Evolutionary conservation across 2,888 invertebrate species (phyloP), one percentile per base, ranked within the genome.

Genomic region (Synanthedon myopaeformis): DNA sequence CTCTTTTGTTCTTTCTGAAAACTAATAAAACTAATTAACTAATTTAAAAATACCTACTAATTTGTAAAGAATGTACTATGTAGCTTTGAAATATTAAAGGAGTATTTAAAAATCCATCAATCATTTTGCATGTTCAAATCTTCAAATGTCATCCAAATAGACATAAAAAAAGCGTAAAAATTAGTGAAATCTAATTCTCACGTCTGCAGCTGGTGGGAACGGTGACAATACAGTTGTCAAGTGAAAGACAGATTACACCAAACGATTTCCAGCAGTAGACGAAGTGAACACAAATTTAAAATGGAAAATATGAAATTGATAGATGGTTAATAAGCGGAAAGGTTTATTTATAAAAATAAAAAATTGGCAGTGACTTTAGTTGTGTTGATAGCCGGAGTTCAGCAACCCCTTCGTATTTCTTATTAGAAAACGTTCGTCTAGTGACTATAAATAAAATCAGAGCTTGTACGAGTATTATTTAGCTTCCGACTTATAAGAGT

Each of bases 91-190:
- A 35, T 35, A 10, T 35, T 10, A 10, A 35, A 45, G 53, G 45
- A 51, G 51, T 55, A 52, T 57, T 57, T 55, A 54, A 55, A 57
- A 54, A 54, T 45, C 35, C 52, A 51, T 57, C 53, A 53, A 56
- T 57, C 57, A 56, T 54, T 13, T 23, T 51, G 42, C 53, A 51
- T 51, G 51, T 57, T 57, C 51, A 35, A 35, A 49, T 49, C 52
- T 41, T 51, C 51, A 35, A 35, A 49, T 51, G 52, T 41, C 52
- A 49, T 17, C 35, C 11, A 19, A 49, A 49, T 49, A 17, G 23
- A 19, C 28, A 35, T 35, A 49, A 42, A 17, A 49, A 49, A 49
- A 19, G 4, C 49, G 49, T 19, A 17, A 49, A 49, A 49, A 17
- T 23, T 19, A 19, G 12, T 5, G 19, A 49, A 49, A 49, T 19